A percentile compares a stretch with the other conserved stretches of the same genome.
These are phyloP conservation scores for Loriculus beryllinus DNA, from an alignment of 2,797 vertebrate genomes.

Conservation along the genomic window DNA sequence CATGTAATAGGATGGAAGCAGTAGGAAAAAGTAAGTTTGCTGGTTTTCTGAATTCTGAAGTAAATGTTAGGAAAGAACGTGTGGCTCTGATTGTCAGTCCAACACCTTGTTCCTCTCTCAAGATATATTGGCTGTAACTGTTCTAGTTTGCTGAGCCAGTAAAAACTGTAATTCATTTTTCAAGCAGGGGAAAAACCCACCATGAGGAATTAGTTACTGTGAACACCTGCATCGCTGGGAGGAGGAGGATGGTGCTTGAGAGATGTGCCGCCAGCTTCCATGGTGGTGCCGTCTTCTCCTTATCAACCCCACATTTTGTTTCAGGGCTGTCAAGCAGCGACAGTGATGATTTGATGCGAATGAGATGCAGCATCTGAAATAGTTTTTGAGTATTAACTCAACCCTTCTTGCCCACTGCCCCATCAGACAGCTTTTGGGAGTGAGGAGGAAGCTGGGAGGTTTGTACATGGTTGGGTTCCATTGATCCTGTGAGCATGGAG, in stretches of 20 bases:
- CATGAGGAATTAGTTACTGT: not conserved
- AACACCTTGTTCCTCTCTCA: not conserved
- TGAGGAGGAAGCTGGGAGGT: not conserved
- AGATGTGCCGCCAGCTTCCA: not conserved
- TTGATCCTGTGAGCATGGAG: rapidly evolving
- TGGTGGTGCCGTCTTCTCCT: rapidly evolving
- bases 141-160: not conserved
- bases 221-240: not conserved
- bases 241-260: not conserved
- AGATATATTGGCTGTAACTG: not conserved
- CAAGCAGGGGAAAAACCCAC: not conserved
- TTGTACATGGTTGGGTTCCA: not conserved
- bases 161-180: not conserved
- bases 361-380: not conserved
- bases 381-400: not conserved
- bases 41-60: not conserved
- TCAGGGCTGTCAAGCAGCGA: not conserved
- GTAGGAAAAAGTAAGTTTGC: not conserved
- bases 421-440: not conserved
- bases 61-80: not conserved
- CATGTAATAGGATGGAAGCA: not conserved
- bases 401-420: not conserved
- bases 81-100: not conserved
- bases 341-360: not conserved
- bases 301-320: not conserved